Base-by-base conservation (phyloP, 2,888 invertebrate genomes). In the Nephrotoma appendiculata region DNA sequence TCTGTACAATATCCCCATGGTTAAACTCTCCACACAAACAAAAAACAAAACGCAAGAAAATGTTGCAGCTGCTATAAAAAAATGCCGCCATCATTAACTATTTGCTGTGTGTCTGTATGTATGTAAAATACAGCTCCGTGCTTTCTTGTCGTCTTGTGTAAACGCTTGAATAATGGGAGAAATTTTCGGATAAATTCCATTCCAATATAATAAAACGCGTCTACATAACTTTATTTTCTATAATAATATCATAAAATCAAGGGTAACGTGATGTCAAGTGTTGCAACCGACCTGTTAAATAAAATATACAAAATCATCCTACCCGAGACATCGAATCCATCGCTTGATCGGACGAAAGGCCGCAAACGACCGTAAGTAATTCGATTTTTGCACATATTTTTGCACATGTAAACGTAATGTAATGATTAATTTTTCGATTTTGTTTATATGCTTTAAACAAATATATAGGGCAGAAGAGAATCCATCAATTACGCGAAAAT, bases 181-280 rank as follows among this genome's bases (percentile, higher is more conserved):
- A 57, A 71, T 71, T 31, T 31, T 1, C 11, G 15, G 52, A 52
- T 71, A 71, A 31, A 31, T 9, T 71, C 6, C 11, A 71, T 7
- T 3, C 31, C 71, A 9, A 71, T 71, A 19, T 3, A 71, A 71
- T 9, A 71, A 71, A 31, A 31, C 2, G 31, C 71, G 9, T 31
- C 71, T 71, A 71, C 31, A 71, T n/a, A 71, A 31, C 31, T 71
- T 9, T 31, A 31, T 31, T 44, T 42, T 85, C 11, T 41, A 15
- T 85, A 43, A 43, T 41, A 11, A 11, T 43, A 19, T 86, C 12
- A 45, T 48, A 48, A 7, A 45, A 48, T 86, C 9, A 86, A 86
- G 86, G 86, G 86, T 86, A 86, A 44, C 86, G 86, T 41, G 44
- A 86, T 86, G 86, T 86, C 86, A 45, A 84, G 43, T 84, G 43